Conservation (phyloP, 2,797 vertebrate species). For the Schizothorax lantsangensis region DNA sequence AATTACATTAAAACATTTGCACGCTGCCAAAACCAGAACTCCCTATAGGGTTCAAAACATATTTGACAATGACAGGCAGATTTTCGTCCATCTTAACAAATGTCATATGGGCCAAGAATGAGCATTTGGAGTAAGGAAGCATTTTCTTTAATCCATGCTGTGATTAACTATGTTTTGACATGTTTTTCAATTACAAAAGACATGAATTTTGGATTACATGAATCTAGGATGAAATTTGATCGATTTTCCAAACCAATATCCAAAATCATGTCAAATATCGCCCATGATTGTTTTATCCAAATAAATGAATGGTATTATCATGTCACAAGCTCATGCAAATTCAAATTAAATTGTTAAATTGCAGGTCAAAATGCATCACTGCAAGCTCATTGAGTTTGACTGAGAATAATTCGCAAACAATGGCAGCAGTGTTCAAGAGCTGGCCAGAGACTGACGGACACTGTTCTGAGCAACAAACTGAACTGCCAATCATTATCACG, state of each 20-base stretch:
- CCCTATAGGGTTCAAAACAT: background rate
- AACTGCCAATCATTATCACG: slow-evolving; percentile 24
- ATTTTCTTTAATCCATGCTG: background rate
- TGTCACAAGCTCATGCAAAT: slow-evolving; percentile 23
- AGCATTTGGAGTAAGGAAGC: background rate
- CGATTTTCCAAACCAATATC: background rate
- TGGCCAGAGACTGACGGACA: slow-evolving; percentile 29
- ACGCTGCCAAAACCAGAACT: background rate
- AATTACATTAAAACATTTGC: background rate
- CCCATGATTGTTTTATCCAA: background rate
- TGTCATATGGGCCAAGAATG: background rate
- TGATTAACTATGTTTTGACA: slow-evolving; percentile 10
- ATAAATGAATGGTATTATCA: background rate
- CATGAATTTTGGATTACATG: background rate
- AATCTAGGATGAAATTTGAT: background rate
- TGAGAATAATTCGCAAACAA: slow-evolving; percentile 48
- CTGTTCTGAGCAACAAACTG: slow-evolving; percentile 17
- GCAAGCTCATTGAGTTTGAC: slow-evolving; percentile 44
- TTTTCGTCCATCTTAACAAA: background rate
- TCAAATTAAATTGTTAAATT: slow-evolving; percentile 26
- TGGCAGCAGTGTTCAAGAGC: slow-evolving; percentile 32
- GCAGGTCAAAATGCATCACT: slow-evolving; percentile 42
- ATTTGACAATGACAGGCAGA: background rate
- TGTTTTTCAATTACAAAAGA: background rate
- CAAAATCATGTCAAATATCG: background rate